phyloP scores from a whole-genome alignment of 2,888 invertebrate species.

The Tetranychus truncatus region DNA sequence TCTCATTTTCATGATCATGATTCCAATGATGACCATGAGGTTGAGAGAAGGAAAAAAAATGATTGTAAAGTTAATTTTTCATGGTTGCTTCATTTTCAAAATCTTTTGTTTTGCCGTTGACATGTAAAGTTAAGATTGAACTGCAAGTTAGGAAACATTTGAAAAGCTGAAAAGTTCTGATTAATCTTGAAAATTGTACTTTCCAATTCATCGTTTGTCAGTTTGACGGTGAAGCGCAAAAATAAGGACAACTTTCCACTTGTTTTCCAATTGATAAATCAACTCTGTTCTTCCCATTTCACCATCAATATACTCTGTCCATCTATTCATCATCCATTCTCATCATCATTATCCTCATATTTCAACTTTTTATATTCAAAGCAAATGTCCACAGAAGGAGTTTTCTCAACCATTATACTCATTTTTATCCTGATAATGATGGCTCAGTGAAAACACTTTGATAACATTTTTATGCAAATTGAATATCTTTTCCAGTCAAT shows the following conservation, averaged over 20 bases:
- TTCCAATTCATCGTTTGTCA: too few species aligned
- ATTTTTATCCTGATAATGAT: neutral
- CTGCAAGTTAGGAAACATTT: neutral
- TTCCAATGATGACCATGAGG: neutral
- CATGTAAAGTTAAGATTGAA: neutral
- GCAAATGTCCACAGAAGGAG: neutral
- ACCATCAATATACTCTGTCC: neutral
- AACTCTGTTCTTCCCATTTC: neutral
- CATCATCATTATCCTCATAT: neutral
- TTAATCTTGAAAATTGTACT: too few species aligned
- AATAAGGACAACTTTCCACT: neutral
- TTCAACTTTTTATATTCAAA: neutral
- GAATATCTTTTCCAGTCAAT: neutral
- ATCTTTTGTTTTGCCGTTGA: neutral
- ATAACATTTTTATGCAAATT: slow-evolving; percentile 1
- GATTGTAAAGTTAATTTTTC: neutral
- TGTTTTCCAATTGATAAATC: neutral
- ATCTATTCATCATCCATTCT: neutral
- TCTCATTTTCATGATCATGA: too few species aligned
- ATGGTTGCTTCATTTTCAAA: neutral
- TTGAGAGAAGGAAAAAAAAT: neutral
- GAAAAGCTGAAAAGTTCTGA: neutral
- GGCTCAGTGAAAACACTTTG: neutral
- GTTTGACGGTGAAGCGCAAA: neutral
- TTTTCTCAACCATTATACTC: neutral